Evolutionary conservation across 1,140 invertebrate genomes (phyloP).

Genomic region (Oppia nitens): DNA sequence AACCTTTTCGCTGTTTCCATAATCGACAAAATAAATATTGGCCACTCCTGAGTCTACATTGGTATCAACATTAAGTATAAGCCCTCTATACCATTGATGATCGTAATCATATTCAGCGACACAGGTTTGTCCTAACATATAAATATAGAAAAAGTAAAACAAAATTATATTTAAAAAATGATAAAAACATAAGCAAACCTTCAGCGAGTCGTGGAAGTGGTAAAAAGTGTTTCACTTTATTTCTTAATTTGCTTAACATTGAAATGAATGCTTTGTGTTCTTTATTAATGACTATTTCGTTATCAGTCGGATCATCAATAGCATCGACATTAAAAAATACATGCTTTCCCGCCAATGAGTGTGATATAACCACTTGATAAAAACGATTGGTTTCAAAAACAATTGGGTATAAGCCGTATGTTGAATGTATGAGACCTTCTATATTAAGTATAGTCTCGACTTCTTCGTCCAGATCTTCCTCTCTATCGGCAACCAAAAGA

Average conservation of each 20-base stretch:
- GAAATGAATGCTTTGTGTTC: background rate
- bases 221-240: background rate
- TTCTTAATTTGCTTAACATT: background rate
- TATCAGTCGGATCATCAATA: background rate
- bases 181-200: background rate
- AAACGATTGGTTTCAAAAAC: background rate
- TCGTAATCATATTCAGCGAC: background rate
- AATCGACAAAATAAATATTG: background rate
- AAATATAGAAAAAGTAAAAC: too few relatives aligned
- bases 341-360: background rate
- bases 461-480: background rate
- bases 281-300: background rate
- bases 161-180: background rate
- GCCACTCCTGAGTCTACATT: background rate
- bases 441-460: background rate
- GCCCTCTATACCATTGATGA: background rate
- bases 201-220: background rate
- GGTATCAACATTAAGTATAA: background rate
- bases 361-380: background rate
- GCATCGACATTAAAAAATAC: background rate
- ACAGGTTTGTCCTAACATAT: background rate
- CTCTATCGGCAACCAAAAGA: too few relatives aligned
- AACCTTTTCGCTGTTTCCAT: background rate
- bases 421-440: background rate
- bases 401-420: background rate